Evolutionary conservation across 2,797 vertebrate genomes (phyloP), one percentile per base, ranked within the genome.

Genomic region (Leptatherina wallacei): DNA sequence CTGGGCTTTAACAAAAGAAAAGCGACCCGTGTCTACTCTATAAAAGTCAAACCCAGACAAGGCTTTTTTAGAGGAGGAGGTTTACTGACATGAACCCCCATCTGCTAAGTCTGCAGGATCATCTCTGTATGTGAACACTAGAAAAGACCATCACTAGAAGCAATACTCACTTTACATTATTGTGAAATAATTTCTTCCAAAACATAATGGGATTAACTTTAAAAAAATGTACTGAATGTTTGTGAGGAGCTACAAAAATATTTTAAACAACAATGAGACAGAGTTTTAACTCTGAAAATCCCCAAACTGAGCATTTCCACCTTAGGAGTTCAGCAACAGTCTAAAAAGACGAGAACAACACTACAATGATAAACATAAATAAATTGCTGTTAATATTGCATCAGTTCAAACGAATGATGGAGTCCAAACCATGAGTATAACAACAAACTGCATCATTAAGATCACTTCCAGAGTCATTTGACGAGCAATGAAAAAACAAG

Each of bases 41-140:
- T 85, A 86, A 89, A 91, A 86, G 74, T 81, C 61, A 61, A 69
- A 78, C 58, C 74, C 76, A 85, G 82, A 88, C 74, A 13, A 63
- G 69, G 65, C 55, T 68, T 83, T 82, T 64, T 56, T 30, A 58
- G 14, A 79, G 78, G 62, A 81, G 16, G 13, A n/a, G 6, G 59
- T 84, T 87, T 73, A 86, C 44, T 52, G 82, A 79, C 14, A 4
- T 20, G 32, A 56, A 32, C 49, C 61, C 22, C 24, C 38, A 2
- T 13, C 36, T 65, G 58, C 24, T 14, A 6, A 49, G 61, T 76
- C 51, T 65, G 54, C 40, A 65, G 64, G 65, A 55, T 27, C 14
- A 16, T 55, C 52, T 29, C 51, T 54, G 24, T 6, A 29, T 27
- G 4, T 54, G 51, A 54, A 14, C 51, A 54, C 12, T 6, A 29